Evolutionary conservation across 1,140 invertebrate genomes (phyloP).

Genomic region (Drosophila trapezifrons): DNA sequence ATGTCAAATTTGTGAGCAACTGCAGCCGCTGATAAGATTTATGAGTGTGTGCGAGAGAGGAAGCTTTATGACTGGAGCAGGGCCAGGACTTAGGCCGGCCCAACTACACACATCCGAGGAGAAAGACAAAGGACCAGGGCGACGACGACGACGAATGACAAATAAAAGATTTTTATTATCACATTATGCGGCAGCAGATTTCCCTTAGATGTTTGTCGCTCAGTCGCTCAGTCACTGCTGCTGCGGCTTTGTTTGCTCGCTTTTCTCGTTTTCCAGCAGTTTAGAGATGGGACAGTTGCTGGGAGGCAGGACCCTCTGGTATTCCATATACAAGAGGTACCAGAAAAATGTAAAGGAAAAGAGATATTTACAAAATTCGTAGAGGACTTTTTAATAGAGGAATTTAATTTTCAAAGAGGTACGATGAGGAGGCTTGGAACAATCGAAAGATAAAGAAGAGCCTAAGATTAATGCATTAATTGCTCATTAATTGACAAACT

Average conservation of each 20-base stretch:
- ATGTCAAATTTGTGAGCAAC: constrained; percentile 74
- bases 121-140: constrained; percentile 18
- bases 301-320: background rate
- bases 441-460: no score
- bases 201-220: constrained; percentile 47
- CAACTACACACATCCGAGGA: constrained; percentile 47
- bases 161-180: constrained; percentile 82
- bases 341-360: background rate
- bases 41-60: constrained; percentile 48
- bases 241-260: constrained; percentile 15
- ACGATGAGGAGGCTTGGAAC: no score
- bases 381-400: no score
- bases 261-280: constrained; percentile 6
- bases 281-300: constrained; percentile 20
- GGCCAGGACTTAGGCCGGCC: constrained; percentile 11
- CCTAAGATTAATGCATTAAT: no score
- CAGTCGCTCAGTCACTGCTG: constrained; percentile 15
- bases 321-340: background rate
- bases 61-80: constrained; percentile 27
- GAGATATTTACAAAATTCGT: no score
- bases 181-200: constrained; percentile 81
- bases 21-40: constrained; percentile 77
- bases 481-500: no score
- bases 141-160: constrained; percentile 62
- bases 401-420: no score